A percentile compares a stretch with the other conserved stretches of the same genome.
Evolutionary conservation across 1,140 invertebrate species (phyloP).

Genomic region (Eulimnadia texana): DNA sequence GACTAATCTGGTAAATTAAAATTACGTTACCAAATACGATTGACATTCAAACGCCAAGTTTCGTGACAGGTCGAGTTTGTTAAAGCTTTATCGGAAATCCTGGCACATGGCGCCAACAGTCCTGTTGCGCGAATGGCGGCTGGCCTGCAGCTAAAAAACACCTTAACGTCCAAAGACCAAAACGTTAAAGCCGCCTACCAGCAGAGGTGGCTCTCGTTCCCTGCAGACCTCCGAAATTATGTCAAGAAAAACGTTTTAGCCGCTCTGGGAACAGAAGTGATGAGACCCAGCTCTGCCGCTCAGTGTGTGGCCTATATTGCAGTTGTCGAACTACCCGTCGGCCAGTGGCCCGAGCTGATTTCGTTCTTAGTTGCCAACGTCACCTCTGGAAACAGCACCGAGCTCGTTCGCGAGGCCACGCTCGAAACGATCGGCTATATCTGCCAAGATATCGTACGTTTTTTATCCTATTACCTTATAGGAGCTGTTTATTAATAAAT

Average conservation of each 20-base stretch:
- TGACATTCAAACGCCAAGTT: not conserved
- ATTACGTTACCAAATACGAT: not conserved
- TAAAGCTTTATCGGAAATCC: constrained; percentile 80
- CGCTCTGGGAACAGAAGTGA: constrained; percentile 88
- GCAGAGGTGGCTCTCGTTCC: constrained; percentile 78
- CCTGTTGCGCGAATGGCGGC: constrained; percentile 92
- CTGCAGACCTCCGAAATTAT: constrained; percentile 65
- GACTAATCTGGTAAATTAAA: constrained; percentile 60
- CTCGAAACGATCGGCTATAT: constrained; percentile 91
- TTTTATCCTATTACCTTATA: too few species aligned
- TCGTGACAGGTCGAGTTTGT: constrained; percentile 64
- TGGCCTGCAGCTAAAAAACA: constrained; percentile 96
- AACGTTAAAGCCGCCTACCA: constrained; percentile 67
- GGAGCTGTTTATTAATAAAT: not conserved
- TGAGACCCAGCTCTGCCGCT: constrained; percentile 86
- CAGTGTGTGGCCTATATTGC: constrained; percentile 98
- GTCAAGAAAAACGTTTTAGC: constrained; percentile 92
- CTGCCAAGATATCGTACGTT: constrained; percentile 56
- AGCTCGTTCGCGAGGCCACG: constrained; percentile 89
- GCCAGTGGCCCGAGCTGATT: constrained; percentile 64
- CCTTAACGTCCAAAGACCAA: constrained; percentile 89
- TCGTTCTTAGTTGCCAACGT: constrained; percentile 73
- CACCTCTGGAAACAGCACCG: constrained; percentile 60
- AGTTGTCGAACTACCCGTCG: constrained; percentile 78
- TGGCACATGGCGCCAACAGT: constrained; percentile 75